Percentiles rank a stretch among this genome's conserved stretches.
Evolutionary conservation across 2,797 vertebrate species (phyloP).

Genomic region (Basileuterus tristriatus): DNA sequence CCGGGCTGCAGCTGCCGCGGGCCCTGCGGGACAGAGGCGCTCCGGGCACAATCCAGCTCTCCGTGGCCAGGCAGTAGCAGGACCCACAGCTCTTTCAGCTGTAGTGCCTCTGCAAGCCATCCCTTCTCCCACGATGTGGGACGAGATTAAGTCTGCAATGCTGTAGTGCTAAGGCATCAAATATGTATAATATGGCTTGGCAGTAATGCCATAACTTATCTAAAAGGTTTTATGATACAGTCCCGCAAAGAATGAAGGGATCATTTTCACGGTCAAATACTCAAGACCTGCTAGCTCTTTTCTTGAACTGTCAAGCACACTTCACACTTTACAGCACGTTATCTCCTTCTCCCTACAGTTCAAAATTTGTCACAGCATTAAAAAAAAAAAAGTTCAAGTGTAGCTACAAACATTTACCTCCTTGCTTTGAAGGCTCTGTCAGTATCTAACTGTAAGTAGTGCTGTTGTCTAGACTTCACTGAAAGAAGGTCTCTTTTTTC

Average conservation of each 20-base stretch:
- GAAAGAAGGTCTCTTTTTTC: neutral
- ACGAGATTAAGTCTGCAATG: neutral
- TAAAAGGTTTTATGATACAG: neutral
- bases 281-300: neutral
- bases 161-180: neutral
- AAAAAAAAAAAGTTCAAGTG: neutral
- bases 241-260: neutral
- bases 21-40: neutral
- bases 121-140: neutral
- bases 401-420: neutral
- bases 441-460: neutral
- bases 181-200: neutral
- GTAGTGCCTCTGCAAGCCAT: neutral
- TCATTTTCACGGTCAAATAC: neutral
- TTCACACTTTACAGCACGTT: neutral
- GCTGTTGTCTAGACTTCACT: neutral
- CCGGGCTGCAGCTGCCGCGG: neutral
- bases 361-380: neutral
- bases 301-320: neutral
- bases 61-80: fast-evolving
- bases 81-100: neutral
- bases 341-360: neutral
- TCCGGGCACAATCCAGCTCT: neutral
- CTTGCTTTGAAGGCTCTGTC: neutral
- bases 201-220: neutral